Evolutionary conservation across 2,113 vertebrate genomes (phyloP).

Genomic region (Hystrix cristata): DNA sequence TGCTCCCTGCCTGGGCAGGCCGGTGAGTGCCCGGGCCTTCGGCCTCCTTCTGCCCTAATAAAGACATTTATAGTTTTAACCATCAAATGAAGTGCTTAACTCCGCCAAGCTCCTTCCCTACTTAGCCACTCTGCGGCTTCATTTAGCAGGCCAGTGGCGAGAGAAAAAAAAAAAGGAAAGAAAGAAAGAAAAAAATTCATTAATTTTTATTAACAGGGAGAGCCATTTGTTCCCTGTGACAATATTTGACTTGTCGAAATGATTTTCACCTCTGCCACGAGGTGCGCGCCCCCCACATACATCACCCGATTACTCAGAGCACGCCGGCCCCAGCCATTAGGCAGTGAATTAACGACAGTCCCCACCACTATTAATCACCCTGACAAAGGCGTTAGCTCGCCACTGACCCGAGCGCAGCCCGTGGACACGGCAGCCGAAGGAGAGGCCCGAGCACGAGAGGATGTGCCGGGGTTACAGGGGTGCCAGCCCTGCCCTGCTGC

Average conservation of each 20-base stretch:
- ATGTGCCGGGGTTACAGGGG: neutral
- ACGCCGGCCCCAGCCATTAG: slow-evolving; percentile 98
- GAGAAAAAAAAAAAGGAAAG: neutral
- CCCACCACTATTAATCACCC: slow-evolving; percentile 98
- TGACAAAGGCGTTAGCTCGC: slow-evolving; percentile 97
- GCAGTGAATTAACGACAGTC: slow-evolving; percentile 99
- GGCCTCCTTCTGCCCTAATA: slow-evolving; percentile 55
- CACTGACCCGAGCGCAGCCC: slow-evolving; percentile 91
- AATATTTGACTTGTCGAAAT: slow-evolving; percentile 98
- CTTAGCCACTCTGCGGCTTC: slow-evolving; percentile 86
- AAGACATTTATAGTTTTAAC: slow-evolving; percentile 86
- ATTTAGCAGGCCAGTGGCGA: slow-evolving; percentile 90
- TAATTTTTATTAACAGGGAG: slow-evolving; percentile 97
- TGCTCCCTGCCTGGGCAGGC: neutral
- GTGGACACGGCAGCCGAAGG: slow-evolving; percentile 85
- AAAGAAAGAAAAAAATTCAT: slow-evolving; percentile 90
- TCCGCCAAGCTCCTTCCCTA: slow-evolving; percentile 73
- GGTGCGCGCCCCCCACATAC: slow-evolving; percentile 95
- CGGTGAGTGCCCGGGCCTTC: neutral
- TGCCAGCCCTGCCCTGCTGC: neutral
- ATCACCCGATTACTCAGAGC: slow-evolving; percentile 97
- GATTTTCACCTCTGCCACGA: slow-evolving; percentile 99
- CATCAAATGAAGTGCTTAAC: slow-evolving; percentile 86
- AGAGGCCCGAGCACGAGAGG: slow-evolving; percentile 73
- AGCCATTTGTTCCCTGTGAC: slow-evolving; percentile 94